Evolutionary conservation across 2,113 vertebrate species (phyloP).

Genomic region (Neodon shergylaensis): DNA sequence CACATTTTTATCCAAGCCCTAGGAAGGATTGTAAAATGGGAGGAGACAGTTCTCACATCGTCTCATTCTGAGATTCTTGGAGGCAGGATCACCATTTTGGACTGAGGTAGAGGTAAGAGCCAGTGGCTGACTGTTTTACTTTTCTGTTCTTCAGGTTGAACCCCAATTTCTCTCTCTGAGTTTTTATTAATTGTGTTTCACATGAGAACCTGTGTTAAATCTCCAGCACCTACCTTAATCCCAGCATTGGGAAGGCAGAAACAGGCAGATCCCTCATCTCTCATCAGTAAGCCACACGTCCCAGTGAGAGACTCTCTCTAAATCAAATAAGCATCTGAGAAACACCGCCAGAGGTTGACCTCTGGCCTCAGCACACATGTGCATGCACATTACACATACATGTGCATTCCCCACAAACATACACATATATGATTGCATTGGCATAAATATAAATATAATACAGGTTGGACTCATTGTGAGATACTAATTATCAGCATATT

Average conservation of each 20-base stretch:
- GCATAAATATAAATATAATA: conserved; percentile 40
- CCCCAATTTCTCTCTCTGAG: too few relatives aligned
- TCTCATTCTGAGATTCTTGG: too few relatives aligned
- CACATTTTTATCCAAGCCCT: too few relatives aligned
- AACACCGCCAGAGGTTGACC: not conserved
- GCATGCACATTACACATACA: not conserved
- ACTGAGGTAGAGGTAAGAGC: too few relatives aligned
- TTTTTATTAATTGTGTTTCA: too few relatives aligned
- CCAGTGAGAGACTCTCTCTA: not conserved
- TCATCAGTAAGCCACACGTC: not conserved
- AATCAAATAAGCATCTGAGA: not conserved
- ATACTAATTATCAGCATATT: not conserved
- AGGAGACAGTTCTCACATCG: too few relatives aligned
- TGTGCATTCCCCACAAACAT: not conserved
- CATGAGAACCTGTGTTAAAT: not conserved
- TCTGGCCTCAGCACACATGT: not conserved
- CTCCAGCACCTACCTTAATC: not conserved
- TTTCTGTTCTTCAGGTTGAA: too few relatives aligned
- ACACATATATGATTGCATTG: not conserved
- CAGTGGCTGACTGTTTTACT: too few relatives aligned
- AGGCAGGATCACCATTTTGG: too few relatives aligned
- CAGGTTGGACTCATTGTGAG: conserved; percentile 27
- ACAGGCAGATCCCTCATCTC: not conserved
- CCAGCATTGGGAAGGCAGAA: not conserved
- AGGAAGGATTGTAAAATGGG: too few relatives aligned